These are phyloP conservation scores for Camarhynchus parvulus DNA, from an alignment of 2,113 vertebrate species.

Conservation along the genomic window DNA sequence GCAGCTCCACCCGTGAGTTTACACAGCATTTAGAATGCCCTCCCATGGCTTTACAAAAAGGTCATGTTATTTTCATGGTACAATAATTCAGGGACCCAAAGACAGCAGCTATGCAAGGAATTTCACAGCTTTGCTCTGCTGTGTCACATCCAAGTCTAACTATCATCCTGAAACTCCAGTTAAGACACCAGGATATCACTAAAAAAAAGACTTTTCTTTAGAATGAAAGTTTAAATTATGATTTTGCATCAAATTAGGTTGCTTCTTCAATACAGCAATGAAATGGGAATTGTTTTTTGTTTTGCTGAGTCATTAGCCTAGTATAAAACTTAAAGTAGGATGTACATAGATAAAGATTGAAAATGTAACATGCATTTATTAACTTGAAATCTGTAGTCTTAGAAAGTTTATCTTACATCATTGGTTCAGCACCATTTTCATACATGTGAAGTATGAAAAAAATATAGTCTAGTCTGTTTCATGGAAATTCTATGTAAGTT, in stretches of 20 bases:
- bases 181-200: constrained; percentile 5
- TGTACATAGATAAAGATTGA: background rate
- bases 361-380: background rate
- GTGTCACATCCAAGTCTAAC: constrained; percentile 12
- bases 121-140: constrained; percentile 23
- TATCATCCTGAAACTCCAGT: background rate
- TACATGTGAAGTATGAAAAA: background rate
- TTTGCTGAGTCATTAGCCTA: background rate
- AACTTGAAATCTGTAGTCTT: background rate
- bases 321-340: background rate
- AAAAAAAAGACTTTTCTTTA: background rate
- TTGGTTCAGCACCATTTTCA: background rate
- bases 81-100: constrained; percentile 24
- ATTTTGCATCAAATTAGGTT: background rate
- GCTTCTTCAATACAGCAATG: background rate
- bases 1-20: constrained; percentile 5
- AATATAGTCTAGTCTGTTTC: background rate
- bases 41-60: background rate
- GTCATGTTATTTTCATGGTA: background rate
- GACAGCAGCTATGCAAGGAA: background rate
- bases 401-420: background rate
- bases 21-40: background rate
- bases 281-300: background rate
- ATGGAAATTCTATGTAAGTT: background rate
- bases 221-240: background rate